Evolutionary conservation across 2,888 invertebrate genomes (phyloP).

Genomic region (Villa cingulata): DNA sequence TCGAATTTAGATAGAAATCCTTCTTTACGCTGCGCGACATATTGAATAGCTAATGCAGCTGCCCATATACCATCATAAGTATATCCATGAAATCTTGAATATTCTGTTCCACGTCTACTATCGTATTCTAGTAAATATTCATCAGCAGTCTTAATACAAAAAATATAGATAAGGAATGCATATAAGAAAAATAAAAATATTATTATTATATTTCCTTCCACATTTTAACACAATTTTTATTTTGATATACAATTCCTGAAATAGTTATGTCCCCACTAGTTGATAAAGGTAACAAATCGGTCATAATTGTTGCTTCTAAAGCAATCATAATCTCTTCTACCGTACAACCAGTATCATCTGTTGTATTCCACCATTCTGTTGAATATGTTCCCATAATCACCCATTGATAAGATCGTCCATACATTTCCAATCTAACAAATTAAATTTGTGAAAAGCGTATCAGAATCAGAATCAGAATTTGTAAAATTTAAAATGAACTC

Average conservation of each 20-base stretch:
- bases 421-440: slow-evolving; percentile 57
- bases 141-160: slow-evolving; percentile 72
- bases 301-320: slow-evolving; percentile 75
- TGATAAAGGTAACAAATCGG: slow-evolving; percentile 74
- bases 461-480: no score
- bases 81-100: slow-evolving; percentile 92
- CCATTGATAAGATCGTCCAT: slow-evolving; percentile 89
- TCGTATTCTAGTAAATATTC: slow-evolving; percentile 81
- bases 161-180: slow-evolving; percentile 19
- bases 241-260: slow-evolving; percentile 81
- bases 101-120: slow-evolving; percentile 62
- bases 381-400: slow-evolving; percentile 81
- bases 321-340: slow-evolving; percentile 60
- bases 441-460: no score
- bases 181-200: background rate
- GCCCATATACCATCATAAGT: slow-evolving; percentile 98
- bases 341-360: slow-evolving; percentile 50
- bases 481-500: no score
- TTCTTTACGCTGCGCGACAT: slow-evolving; percentile 69
- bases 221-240: slow-evolving; percentile 30
- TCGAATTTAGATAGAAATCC: slow-evolving; percentile 69
- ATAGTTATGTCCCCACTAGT: slow-evolving; percentile 77
- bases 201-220: background rate
- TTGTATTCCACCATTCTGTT: slow-evolving; percentile 56
- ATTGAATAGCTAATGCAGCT: slow-evolving; percentile 86